Percentiles rank a stretch among this genome's conserved stretches.
Conservation (phyloP, 2,888 invertebrate genomes). For the Yponomeuta plumbellus region DNA sequence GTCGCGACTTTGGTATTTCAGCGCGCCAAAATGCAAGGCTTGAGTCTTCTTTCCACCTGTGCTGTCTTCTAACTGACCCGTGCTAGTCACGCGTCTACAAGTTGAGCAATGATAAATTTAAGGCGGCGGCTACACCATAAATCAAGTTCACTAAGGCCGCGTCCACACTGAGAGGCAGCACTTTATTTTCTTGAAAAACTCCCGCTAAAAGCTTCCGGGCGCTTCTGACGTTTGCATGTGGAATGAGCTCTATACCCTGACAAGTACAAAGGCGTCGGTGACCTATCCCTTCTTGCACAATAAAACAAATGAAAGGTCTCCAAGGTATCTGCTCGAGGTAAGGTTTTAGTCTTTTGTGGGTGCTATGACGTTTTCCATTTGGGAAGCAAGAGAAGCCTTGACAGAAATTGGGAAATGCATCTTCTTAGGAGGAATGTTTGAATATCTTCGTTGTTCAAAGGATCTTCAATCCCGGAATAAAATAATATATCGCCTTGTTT, state of each 20-base stretch:
- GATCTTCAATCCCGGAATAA: no score
- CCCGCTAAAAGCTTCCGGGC: constrained; percentile 41
- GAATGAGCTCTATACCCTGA: constrained; percentile 11
- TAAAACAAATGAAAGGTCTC: background rate
- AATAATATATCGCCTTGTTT: no score
- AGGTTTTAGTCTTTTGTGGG: background rate
- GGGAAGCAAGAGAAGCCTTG: background rate
- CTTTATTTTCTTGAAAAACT: constrained; percentile 51
- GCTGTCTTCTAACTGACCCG: background rate
- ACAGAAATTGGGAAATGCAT: background rate
- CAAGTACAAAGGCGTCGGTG: background rate
- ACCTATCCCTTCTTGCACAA: background rate
- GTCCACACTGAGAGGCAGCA: constrained; percentile 2
- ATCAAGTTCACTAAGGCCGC: constrained; percentile 23
- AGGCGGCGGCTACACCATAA: constrained; percentile 26
- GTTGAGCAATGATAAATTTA: constrained; percentile 17
- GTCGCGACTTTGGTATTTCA: no score
- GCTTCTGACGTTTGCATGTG: constrained; percentile 15
- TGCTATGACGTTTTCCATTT: background rate
- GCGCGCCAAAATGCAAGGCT: no score
- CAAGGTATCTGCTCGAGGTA: background rate
- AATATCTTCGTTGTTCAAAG: background rate
- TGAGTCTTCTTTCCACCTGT: no score
- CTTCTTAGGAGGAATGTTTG: background rate
- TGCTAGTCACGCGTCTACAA: background rate